phyloP scores from a whole-genome alignment of 2,113 vertebrate species.

The Stegostoma tigrinum region DNA sequence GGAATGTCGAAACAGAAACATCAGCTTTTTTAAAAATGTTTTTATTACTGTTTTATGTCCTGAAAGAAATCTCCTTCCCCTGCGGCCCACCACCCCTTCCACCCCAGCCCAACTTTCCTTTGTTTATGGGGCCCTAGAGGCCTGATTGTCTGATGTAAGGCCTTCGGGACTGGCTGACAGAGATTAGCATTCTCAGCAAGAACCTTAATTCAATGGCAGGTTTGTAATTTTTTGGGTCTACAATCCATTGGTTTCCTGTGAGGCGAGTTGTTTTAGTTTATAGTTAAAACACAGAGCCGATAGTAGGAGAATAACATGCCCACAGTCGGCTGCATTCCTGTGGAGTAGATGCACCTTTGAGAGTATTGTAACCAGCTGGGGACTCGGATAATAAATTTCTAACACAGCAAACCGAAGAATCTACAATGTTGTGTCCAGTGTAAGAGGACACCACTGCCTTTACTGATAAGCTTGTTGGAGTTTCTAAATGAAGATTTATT shows the following conservation, averaged over 20 bases:
- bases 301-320: background rate
- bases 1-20: too few species aligned
- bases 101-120: background rate
- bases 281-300: background rate
- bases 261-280: background rate
- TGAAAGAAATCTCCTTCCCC: background rate
- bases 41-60: background rate
- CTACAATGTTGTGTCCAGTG: background rate
- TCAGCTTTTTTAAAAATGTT: background rate
- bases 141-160: background rate
- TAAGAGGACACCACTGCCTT: slow-evolving; percentile 1
- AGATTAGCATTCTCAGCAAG: background rate
- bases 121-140: background rate
- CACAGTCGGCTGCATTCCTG: background rate
- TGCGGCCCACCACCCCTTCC: too few species aligned
- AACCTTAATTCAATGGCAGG: background rate
- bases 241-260: slow-evolving; percentile 15
- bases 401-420: background rate
- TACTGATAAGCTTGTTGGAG: background rate
- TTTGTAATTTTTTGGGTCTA: slow-evolving; percentile 1
- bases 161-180: background rate
- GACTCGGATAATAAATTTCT: background rate
- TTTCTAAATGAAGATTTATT: slow-evolving; percentile 31
- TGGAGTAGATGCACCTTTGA: slow-evolving; percentile 6
- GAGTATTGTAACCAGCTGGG: slow-evolving; percentile 13